Evolutionary conservation across 2,888 invertebrate species (phyloP).

Genomic region (Protophormia terraenovae): DNA sequence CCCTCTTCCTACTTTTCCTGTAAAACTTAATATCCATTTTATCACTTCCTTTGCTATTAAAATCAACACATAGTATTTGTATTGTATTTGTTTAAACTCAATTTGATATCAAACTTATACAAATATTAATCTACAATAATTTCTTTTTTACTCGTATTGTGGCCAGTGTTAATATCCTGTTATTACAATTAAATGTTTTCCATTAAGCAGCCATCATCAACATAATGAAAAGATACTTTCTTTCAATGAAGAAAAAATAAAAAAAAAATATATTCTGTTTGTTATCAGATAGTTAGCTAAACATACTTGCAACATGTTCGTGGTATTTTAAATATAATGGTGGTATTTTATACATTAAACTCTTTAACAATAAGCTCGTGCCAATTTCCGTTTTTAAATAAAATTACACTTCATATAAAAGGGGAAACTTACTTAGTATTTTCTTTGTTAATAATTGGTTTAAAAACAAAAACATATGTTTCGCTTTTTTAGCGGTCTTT

Average conservation of each 20-base stretch:
- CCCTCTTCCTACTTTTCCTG: too few relatives aligned
- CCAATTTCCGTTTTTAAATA: slow-evolving; percentile 59
- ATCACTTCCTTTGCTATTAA: too few relatives aligned
- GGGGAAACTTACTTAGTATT: not conserved
- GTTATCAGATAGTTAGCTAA: slow-evolving; percentile 9
- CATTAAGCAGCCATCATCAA: slow-evolving; percentile 54
- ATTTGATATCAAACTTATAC: not conserved
- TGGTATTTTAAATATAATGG: slow-evolving; percentile 16
- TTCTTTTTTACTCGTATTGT: slow-evolving; percentile 64
- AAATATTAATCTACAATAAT: slow-evolving; percentile 36
- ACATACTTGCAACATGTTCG: slow-evolving; percentile 2
- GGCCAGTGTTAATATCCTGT: slow-evolving; percentile 69
- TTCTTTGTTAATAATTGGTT: not conserved
- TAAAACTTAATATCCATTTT: too few relatives aligned
- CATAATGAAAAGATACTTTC: slow-evolving; percentile 26
- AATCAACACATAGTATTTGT: not conserved
- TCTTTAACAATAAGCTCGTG: slow-evolving; percentile 53
- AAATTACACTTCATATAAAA: not conserved
- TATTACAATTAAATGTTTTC: slow-evolving; percentile 60
- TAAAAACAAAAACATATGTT: slow-evolving; percentile 30
- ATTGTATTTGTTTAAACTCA: slow-evolving; percentile 28
- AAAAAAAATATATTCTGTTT: slow-evolving; percentile 35
- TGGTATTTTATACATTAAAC: slow-evolving; percentile 13
- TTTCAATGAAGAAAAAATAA: not conserved
- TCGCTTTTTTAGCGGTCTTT: not conserved